These are phyloP conservation scores for Zygogramma bicolorata DNA, from an alignment of 2,888 invertebrate genomes.

Conservation along the genomic window DNA sequence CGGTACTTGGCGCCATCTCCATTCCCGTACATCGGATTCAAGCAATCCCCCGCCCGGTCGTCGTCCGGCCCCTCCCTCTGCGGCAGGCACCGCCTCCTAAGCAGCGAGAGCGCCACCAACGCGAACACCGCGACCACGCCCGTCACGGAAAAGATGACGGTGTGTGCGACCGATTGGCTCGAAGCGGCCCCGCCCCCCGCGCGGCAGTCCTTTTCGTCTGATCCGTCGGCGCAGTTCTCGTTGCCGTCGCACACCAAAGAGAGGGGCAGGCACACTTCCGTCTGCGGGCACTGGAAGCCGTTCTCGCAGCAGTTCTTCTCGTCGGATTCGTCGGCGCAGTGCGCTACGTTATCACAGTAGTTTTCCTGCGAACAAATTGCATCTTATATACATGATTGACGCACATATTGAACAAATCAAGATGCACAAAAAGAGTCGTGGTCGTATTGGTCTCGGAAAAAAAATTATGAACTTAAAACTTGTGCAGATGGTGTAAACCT, in stretches of 20 bases:
- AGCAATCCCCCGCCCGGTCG: slow-evolving; percentile 76
- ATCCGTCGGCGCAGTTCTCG: slow-evolving; percentile 84
- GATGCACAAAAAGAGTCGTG: no score
- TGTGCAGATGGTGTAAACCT: no score
- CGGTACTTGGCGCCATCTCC: slow-evolving; percentile 62
- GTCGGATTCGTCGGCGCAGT: slow-evolving; percentile 78
- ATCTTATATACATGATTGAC: no score
- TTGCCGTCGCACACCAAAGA: slow-evolving; percentile 80
- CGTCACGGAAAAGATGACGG: slow-evolving; percentile 71
- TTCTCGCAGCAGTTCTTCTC: slow-evolving; percentile 78
- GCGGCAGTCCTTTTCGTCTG: slow-evolving; percentile 79
- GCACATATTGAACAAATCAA: no score
- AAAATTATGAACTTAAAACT: no score
- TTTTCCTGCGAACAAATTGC: no score
- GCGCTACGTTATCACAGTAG: slow-evolving; percentile 73
- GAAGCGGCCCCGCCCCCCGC: slow-evolving; percentile 72
- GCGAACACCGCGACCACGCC: slow-evolving; percentile 69
- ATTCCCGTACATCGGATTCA: slow-evolving; percentile 70
- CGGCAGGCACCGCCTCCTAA: slow-evolving; percentile 50
- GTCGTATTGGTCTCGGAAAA: no score
- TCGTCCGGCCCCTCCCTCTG: slow-evolving; percentile 59
- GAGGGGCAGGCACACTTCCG: slow-evolving; percentile 77
- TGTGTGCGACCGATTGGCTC: slow-evolving; percentile 67
- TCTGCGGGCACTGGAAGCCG: slow-evolving; percentile 80
- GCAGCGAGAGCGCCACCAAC: slow-evolving; percentile 47